A percentile compares a stretch with the other conserved stretches of the same genome.
Evolutionary conservation across 2,888 invertebrate species (phyloP).

Genomic region (Pandemis cinnamomeana): DNA sequence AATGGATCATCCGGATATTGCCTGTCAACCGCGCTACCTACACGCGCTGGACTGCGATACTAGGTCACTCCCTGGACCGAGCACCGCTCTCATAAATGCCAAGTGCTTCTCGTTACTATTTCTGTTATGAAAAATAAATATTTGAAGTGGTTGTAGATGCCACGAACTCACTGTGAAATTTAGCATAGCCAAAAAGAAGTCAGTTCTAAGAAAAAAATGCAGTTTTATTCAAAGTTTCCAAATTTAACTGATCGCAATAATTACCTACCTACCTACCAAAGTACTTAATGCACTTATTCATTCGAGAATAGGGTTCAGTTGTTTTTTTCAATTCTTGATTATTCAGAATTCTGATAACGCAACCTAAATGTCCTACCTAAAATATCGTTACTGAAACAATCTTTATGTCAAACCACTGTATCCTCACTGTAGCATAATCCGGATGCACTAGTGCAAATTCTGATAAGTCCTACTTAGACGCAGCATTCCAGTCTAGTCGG

Average conservation of each 20-base stretch:
- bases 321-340: not conserved
- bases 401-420: not conserved
- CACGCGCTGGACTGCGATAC: slow-evolving; percentile 55
- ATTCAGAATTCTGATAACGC: not conserved
- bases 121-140: not conserved
- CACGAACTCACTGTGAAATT: not conserved
- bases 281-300: too few relatives aligned
- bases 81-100: slow-evolving; percentile 24
- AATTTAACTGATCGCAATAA: too few relatives aligned
- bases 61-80: slow-evolving; percentile 51
- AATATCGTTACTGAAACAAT: not conserved
- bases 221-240: too few relatives aligned
- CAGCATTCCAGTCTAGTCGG: slow-evolving; percentile 14
- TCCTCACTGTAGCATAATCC: not conserved
- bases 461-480: slow-evolving; percentile 10
- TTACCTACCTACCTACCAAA: too few relatives aligned
- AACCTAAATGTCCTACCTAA: not conserved
- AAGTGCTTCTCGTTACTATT: not conserved
- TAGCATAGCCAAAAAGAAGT: too few relatives aligned
- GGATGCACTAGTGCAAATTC: not conserved
- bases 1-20: slow-evolving; percentile 83
- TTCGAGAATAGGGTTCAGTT: too few relatives aligned
- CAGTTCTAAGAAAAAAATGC: too few relatives aligned
- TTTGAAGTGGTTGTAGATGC: not conserved
- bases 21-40: slow-evolving; percentile 74